Base-by-base conservation (phyloP, 2,113 vertebrate genomes). In the Aptenodytes forsteri region DNA sequence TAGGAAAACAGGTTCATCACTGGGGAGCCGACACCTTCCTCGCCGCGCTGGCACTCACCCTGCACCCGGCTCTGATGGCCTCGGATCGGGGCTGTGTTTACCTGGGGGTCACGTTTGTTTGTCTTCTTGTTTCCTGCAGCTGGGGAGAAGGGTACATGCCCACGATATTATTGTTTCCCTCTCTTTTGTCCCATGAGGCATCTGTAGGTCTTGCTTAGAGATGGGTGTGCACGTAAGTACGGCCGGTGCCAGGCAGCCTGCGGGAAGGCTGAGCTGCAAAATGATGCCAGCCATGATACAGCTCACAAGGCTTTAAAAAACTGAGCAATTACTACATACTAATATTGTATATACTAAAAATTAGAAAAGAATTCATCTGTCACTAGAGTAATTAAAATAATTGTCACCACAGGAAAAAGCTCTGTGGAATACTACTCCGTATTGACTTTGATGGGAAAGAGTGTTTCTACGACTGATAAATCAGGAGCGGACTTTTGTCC, bases 251-350 rank as follows among this genome's bases (percentile, higher is more conserved):
- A 6, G 16, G 46, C n/a, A 34, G 70, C 49, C 64, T 23, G 58
- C 1, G 4, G 38, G 52, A 20, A 61, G 52, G 29, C 36, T 19
- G 1, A 32, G 69, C 36, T 46, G 75, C 25, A 32, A 10, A 11
- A 3, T 2, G 9, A 15, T 8, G 23, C 56, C 79, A 47, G 76
- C 19, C 62, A 1, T 1, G 4, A 16, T 10, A 23, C 49, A 59
- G 59, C 86, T 81, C 69, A 5, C 7, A 0, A 8, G 58, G 47
- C 59, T 54, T 6, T 20, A 6, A 10, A 52, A 47, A 10, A 1
- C 5, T 40, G 5, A 46, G 14, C 0, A 10, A 12, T 13, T 64
- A 14, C 32, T 34, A 0, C 2, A 10, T 2, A 14, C 59, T 2
- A 3, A 42, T 8, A 10, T 0, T 19, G 22, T 1, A 36, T 3